Evolutionary conservation across 1,140 invertebrate species (phyloP).

Genomic region (Drosophila trapezifrons): DNA sequence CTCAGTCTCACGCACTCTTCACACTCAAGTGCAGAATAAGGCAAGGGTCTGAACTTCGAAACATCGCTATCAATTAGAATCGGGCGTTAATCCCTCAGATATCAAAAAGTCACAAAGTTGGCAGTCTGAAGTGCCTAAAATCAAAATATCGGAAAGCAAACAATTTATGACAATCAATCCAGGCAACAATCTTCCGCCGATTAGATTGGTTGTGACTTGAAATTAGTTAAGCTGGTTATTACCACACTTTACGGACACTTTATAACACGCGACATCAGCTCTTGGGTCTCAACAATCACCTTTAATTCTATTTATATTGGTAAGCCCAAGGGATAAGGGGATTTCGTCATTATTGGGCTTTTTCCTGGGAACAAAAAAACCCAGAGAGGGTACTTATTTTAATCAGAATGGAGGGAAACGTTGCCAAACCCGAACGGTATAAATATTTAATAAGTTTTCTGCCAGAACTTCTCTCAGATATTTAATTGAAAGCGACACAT

Average conservation of each 20-base stretch:
- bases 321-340: background rate
- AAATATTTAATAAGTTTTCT: background rate
- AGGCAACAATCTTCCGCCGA: constrained; percentile 20
- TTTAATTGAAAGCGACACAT: constrained; percentile 6
- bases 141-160: constrained; percentile 2
- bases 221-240: constrained; percentile 20
- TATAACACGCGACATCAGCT: constrained; percentile 15
- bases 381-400: no score
- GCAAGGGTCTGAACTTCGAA: background rate
- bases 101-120: constrained; percentile 19
- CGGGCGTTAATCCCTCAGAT: constrained; percentile 14
- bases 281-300: background rate
- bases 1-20: no score
- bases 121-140: constrained; percentile 15
- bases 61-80: constrained; percentile 1
- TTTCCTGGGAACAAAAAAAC: background rate
- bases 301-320: constrained; percentile 8
- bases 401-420: background rate
- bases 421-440: no score
- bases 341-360: constrained; percentile 8
- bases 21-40: background rate
- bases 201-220: constrained; percentile 20
- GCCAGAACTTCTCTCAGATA: background rate
- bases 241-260: constrained; percentile 10
- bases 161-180: constrained; percentile 26